Percentiles rank a stretch among this genome's conserved stretches.
Conservation (phyloP, 2,797 vertebrate species). For the Silurus lanzhouensis region DNA sequence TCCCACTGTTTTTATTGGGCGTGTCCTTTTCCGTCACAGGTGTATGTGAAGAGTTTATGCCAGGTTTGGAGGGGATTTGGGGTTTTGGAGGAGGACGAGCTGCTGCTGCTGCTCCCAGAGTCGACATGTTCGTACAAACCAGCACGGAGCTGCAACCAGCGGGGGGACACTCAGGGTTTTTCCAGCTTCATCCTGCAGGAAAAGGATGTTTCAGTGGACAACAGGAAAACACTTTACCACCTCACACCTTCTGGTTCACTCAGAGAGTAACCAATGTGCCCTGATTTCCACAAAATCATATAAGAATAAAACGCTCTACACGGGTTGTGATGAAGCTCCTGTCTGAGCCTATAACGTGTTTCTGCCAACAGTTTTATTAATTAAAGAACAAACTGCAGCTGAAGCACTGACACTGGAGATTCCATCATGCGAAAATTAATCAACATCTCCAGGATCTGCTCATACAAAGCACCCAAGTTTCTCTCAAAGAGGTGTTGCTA, state of each 20-base stretch:
- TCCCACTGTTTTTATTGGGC: slow-evolving; percentile 41
- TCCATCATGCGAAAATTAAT: background rate
- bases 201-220: background rate
- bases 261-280: background rate
- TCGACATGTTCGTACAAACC: slow-evolving; percentile 68
- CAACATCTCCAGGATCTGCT: background rate
- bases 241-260: background rate
- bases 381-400: background rate
- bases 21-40: slow-evolving; percentile 32
- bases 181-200: slow-evolving; percentile 45
- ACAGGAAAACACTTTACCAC: background rate
- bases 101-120: slow-evolving; percentile 52
- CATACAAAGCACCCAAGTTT: background rate
- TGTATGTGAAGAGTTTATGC: slow-evolving; percentile 14
- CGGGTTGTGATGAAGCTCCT: background rate
- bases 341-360: background rate
- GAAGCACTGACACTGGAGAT: no score
- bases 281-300: background rate
- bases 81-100: slow-evolving; percentile 55
- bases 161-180: slow-evolving; percentile 18
- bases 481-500: background rate
- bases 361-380: background rate
- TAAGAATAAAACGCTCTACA: background rate
- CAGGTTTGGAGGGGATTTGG: slow-evolving; percentile 62
- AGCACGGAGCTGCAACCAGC: slow-evolving; percentile 56